Evolutionary conservation across 2,888 invertebrate species (phyloP).

Genomic region (Notocelia uddmanniana): DNA sequence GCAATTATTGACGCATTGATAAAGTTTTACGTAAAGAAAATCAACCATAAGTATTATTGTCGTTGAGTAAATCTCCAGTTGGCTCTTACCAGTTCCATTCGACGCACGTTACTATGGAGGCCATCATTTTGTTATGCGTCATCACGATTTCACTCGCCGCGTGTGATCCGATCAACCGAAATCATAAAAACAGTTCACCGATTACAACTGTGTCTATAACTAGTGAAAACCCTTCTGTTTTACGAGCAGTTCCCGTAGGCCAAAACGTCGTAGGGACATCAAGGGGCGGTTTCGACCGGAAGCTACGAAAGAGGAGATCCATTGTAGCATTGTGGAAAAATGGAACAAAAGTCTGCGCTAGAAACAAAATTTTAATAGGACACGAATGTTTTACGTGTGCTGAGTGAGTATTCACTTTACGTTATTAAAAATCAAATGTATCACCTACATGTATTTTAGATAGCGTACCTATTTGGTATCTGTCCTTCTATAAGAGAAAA

Average conservation of each 20-base stretch:
- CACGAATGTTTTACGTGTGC: neutral
- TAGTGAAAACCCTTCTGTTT: neutral
- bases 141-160: constrained; percentile 1
- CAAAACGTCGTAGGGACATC: constrained; percentile 1
- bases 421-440: too few relatives aligned
- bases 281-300: neutral
- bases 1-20: neutral
- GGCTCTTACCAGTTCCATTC: neutral
- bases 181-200: neutral
- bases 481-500: too few relatives aligned
- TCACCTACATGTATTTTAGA: too few relatives aligned
- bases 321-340: neutral
- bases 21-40: constrained; percentile 3
- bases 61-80: neutral
- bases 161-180: neutral
- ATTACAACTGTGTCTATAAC: neutral
- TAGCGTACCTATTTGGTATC: too few relatives aligned
- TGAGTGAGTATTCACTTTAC: neutral
- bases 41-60: neutral
- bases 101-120: neutral
- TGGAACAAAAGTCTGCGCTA: constrained; percentile 1
- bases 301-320: neutral
- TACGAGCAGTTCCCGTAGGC: neutral
- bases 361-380: neutral
- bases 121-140: neutral